Conservation (phyloP, 1,140 invertebrate species). For the Trichonephila inaurata region DNA sequence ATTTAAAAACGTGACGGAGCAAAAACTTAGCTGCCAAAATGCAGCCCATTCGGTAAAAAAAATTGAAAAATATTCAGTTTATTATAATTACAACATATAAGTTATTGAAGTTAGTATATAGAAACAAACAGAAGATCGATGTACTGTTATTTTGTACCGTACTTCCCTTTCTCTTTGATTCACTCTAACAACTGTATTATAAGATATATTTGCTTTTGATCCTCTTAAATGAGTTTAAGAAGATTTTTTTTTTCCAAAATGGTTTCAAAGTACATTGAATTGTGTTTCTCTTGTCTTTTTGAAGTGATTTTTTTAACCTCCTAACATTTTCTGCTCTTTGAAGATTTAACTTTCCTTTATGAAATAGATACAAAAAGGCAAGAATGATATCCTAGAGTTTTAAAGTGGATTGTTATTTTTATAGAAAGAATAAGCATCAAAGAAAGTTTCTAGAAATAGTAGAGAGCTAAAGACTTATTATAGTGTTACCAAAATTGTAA, state of each 20-base stretch:
- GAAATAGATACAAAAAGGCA: neutral
- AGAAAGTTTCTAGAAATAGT: neutral
- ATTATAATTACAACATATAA: too few species aligned
- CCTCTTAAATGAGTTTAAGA: constrained; percentile 23
- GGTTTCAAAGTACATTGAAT: neutral
- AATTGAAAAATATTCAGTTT: too few species aligned
- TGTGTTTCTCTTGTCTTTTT: neutral
- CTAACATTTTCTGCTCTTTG: neutral
- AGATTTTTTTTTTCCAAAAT: neutral
- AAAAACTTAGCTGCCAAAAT: too few species aligned
- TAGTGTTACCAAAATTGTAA: neutral
- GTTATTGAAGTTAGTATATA: neutral
- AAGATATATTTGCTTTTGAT: constrained; percentile 11
- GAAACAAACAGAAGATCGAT: neutral
- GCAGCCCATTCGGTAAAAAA: too few species aligned
- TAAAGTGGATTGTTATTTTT: constrained; percentile 18
- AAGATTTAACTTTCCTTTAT: neutral
- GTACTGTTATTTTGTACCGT: neutral
- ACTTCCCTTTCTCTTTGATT: neutral
- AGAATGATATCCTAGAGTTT: neutral
- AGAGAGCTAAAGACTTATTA: neutral
- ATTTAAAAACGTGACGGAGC: too few species aligned
- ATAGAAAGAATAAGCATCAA: too few species aligned
- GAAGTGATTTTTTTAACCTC: neutral
- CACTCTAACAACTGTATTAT: constrained; percentile 30